These are phyloP conservation scores for Rhynchonycteris naso DNA, from an alignment of 2,797 vertebrate species.

Conservation along the genomic window DNA sequence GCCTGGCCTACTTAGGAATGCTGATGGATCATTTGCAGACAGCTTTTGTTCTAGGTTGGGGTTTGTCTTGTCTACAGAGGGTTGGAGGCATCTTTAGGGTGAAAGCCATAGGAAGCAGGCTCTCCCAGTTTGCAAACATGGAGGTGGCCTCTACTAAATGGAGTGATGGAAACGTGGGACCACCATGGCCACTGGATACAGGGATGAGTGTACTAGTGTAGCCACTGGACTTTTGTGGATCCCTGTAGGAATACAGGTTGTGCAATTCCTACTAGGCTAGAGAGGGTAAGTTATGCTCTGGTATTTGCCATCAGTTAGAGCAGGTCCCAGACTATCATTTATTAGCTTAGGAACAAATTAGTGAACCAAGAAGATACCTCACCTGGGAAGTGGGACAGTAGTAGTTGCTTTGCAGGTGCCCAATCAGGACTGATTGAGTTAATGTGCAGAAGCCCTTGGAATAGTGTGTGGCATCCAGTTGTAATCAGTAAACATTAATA, in stretches of 20 bases:
- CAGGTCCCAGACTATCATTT: neutral
- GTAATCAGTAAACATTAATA: neutral
- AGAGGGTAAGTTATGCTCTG: neutral
- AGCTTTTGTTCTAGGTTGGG: conserved; percentile 82
- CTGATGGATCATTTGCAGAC: conserved; percentile 81
- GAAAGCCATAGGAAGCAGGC: neutral
- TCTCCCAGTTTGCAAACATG: neutral
- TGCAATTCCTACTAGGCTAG: neutral
- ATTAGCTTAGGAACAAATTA: neutral
- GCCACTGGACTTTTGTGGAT: neutral
- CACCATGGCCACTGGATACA: rapidly evolving
- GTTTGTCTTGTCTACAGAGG: conserved; percentile 81
- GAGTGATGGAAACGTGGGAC: neutral
- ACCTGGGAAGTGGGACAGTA: neutral
- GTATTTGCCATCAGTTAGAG: neutral
- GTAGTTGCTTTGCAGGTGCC: neutral
- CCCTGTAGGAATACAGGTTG: neutral
- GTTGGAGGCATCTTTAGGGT: conserved; percentile 65
- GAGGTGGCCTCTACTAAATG: neutral
- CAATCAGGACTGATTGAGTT: neutral
- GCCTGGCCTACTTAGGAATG: conserved; percentile 82
- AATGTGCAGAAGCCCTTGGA: neutral
- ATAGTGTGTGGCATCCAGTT: neutral
- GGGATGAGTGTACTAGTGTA: rapidly evolving
- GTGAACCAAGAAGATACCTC: neutral